Base-by-base conservation (phyloP, 1,140 invertebrate genomes). In the Halyomorpha halys region DNA sequence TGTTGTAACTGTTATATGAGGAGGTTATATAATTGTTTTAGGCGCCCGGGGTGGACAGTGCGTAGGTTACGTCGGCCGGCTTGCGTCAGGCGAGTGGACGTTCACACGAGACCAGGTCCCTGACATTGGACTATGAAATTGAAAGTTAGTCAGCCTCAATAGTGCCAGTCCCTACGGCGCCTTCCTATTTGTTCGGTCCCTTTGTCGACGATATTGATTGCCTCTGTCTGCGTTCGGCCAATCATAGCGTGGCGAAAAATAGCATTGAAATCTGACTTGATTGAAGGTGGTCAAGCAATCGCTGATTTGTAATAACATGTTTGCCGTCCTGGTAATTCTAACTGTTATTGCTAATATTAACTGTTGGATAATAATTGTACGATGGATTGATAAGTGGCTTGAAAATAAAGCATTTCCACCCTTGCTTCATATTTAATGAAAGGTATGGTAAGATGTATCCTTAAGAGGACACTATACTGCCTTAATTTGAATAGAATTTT, bases 111-210 rank as follows among this genome's bases (percentile, higher is more conserved):
- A 21, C 11, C n/a, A 49, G 47, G 47, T 49, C 21, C 47, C 21
- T 49, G 47, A 49, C 47, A 49, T 49, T 49, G 47, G 47, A 49
- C 47, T 49, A 49, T 49, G 47, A 49, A 21, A 49, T 49, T 49
- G 21, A 49, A 49, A 49, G 21, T 18, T 49, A 49, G n/a, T 18
- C n/a, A 11, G 6, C 6, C n/a, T 39, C 34, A 39, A 39, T 39
- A 13, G 34, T 39, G 6, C 13, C 6, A 39, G 34, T 39, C 6
- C 34, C 34, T 39, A 2, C n/a, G 47, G n/a, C 47, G 47, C 47
- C 47, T 49, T 49, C 47, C 47, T 49, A 49, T 21, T 49, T 21
- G 6, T 49, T 21, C 47, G 47, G n/a, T 18, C n/a, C 47, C 47
- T 49, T 49, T 49, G 47, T 49, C 3, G 47, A 4, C 47, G n/a